phyloP scores from a whole-genome alignment of 2,888 invertebrate species.

The Mantis religiosa region DNA sequence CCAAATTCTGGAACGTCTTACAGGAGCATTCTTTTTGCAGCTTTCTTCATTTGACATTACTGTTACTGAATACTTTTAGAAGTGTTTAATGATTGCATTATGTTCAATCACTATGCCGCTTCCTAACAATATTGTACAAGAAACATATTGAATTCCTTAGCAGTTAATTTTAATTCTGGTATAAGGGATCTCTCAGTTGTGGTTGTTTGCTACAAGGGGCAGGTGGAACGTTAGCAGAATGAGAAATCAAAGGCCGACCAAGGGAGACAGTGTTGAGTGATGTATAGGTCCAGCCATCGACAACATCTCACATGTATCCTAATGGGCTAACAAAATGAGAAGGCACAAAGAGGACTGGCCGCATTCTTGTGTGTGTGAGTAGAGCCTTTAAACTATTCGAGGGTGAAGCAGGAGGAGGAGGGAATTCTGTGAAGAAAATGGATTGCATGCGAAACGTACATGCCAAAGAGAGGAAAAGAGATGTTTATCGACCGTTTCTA shows the following conservation, averaged over 20 bases:
- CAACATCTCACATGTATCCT: constrained; percentile 25
- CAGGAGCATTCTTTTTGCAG: too few species aligned
- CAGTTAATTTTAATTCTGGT: too few species aligned
- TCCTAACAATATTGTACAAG: too few species aligned
- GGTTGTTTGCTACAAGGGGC: too few species aligned
- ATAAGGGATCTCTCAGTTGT: too few species aligned
- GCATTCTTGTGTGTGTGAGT: background rate
- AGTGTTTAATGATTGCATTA: too few species aligned
- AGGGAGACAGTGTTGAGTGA: constrained; percentile 21
- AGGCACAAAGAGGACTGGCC: background rate
- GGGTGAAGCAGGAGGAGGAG: background rate
- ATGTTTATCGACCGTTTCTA: constrained; percentile 24
- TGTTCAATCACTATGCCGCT: too few species aligned
- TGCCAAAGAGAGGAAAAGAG: constrained; percentile 24
- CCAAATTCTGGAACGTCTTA: too few species aligned
- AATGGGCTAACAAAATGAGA: constrained; percentile 30
- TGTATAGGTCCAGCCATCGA: constrained; percentile 17
- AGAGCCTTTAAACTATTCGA: constrained; percentile 8
- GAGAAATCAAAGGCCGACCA: constrained; percentile 26
- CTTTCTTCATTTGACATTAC: too few species aligned
- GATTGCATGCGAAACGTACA: constrained; percentile 28
- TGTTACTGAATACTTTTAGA: too few species aligned
- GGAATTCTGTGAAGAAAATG: constrained; percentile 29
- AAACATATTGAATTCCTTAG: too few species aligned
- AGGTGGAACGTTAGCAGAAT: constrained; percentile 10